Evolutionary conservation across 2,113 vertebrate genomes (phyloP), one percentile per base, ranked within the genome.

Genomic region (Rhinopomastus cyanomelas): DNA sequence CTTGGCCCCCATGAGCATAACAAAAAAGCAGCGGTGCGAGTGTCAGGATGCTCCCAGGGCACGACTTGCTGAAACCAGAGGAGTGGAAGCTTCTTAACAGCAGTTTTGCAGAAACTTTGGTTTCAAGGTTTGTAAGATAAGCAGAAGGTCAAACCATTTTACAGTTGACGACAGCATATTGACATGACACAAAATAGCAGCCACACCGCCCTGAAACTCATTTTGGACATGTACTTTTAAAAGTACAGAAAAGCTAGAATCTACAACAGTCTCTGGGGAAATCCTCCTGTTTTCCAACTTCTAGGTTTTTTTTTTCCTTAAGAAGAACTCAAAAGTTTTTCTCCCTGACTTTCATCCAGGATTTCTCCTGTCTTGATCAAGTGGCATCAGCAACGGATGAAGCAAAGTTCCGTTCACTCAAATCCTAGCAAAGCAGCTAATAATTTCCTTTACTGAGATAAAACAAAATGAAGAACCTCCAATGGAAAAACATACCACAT

Each of bases 211-310:
- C 86, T 52, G 8, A 13, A 69, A 60, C 4, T 16, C 16, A 11
- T 12, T 14, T 78, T 56, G 25, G 1, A 25, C 36, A 4, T 1
- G 3, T 3, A 3, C 29, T 1, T 21, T 67, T 15, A 12, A 0
- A 39, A 53, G 21, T 4, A 56, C 26, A 67, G 4, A 87, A 6
- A 32, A 74, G 32, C 37, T 1, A 14, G 3, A 18, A 32, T 2
- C 65, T 39, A 9, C 2, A 71, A 32, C 49, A 65, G 71, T 16
- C 27, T 36, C 10, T 5, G 11, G 36, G 21, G 22, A 42, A 26
- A 49, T 55, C 7, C 5, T 26, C 19, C 32, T 6, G 0, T 42
- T 32, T 51, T n/a, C n/a, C 64, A 61, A 4, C 48, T 78, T 55
- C 2, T 42, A 20, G 9, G 5, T 8, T 16, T 37, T 23, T 37